These are phyloP conservation scores for Tenebrosternarchus preto DNA, from an alignment of 2,113 vertebrate genomes.

Conservation along the genomic window DNA sequence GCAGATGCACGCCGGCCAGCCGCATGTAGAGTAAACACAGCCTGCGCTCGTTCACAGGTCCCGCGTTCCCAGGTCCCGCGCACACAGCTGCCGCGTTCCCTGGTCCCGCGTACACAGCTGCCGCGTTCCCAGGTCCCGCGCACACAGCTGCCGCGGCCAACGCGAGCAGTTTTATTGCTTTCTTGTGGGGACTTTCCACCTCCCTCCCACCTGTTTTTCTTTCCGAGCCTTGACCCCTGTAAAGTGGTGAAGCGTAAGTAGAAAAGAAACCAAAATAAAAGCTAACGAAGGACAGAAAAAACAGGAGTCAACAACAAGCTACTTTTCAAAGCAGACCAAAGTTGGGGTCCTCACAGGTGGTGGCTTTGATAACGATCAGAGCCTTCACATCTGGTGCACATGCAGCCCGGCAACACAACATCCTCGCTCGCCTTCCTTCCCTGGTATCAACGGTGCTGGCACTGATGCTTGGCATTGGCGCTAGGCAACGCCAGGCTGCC, in stretches of 20 bases:
- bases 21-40: slow-evolving; percentile 50
- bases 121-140: slow-evolving; percentile 59
- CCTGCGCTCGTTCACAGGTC: too few relatives aligned
- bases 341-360: slow-evolving; percentile 45
- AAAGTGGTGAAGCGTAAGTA: slow-evolving; percentile 61
- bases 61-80: slow-evolving; percentile 59
- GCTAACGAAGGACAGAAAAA: slow-evolving; percentile 51
- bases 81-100: slow-evolving; percentile 59
- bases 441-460: too few relatives aligned
- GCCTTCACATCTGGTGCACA: slow-evolving; percentile 58
- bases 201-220: slow-evolving; percentile 72
- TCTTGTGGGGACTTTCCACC: slow-evolving; percentile 75
- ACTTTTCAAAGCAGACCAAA: slow-evolving; percentile 44
- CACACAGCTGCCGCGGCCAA: slow-evolving; percentile 55
- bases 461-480: too few relatives aligned
- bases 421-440: slow-evolving; percentile 10
- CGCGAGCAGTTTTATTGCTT: slow-evolving; percentile 65
- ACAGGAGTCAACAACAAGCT: slow-evolving; percentile 41
- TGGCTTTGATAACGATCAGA: slow-evolving; percentile 54
- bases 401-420: slow-evolving; percentile 16
- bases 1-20: slow-evolving; percentile 60
- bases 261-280: slow-evolving; percentile 65
- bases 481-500: too few relatives aligned
- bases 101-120: slow-evolving; percentile 56
- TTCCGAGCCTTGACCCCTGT: slow-evolving; percentile 71